A percentile compares a stretch with the other conserved stretches of the same genome.
These are phyloP conservation scores for Ciconia stormi DNA, from an alignment of 2,113 vertebrate genomes.

Conservation along the genomic window DNA sequence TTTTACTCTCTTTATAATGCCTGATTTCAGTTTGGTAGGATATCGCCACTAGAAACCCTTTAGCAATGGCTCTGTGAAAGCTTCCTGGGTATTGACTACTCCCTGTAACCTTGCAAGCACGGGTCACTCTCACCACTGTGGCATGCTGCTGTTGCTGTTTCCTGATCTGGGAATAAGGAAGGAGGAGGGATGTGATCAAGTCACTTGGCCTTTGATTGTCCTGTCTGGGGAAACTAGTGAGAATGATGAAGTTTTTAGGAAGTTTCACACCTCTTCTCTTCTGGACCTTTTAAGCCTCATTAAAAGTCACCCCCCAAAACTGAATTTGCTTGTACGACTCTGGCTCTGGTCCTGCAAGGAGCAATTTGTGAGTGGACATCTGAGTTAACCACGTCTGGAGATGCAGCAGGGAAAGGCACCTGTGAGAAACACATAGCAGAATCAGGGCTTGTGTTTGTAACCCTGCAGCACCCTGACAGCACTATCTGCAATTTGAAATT, in stretches of 20 bases:
- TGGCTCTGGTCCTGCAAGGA: background rate
- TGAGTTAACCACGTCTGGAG: background rate
- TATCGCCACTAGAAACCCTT: background rate
- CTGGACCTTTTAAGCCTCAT: background rate
- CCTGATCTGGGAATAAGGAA: background rate
- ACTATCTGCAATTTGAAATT: background rate
- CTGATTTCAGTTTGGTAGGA: background rate
- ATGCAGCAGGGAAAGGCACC: background rate
- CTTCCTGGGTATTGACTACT: background rate
- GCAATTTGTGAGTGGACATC: background rate
- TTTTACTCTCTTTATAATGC: background rate
- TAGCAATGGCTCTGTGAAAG: background rate
- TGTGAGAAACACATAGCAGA: background rate
- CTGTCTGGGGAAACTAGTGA: background rate
- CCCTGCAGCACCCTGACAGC: background rate
- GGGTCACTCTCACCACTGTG: background rate
- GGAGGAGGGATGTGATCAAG: background rate
- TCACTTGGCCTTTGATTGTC: slow-evolving; percentile 2
- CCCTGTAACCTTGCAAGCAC: background rate
- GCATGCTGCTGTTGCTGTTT: background rate
- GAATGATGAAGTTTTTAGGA: slow-evolving; percentile 1
- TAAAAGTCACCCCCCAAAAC: background rate
- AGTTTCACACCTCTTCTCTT: background rate
- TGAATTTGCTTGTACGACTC: background rate
- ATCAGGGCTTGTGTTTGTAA: background rate